Base-by-base conservation (phyloP, 2,888 invertebrate genomes). In the Graphium colonna region DNA sequence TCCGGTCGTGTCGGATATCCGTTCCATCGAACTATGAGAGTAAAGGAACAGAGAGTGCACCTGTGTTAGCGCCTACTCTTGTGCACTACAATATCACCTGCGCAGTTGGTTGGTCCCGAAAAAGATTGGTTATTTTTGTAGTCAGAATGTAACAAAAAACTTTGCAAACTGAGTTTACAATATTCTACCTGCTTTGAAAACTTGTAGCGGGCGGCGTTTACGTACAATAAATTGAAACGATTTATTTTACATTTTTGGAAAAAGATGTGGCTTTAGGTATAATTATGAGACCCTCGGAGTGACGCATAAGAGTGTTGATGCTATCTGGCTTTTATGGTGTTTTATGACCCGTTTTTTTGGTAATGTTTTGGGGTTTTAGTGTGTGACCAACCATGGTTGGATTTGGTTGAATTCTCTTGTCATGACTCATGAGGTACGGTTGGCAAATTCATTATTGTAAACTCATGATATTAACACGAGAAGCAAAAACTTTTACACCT, bases 321-420 rank as follows among this genome's bases (percentile, higher is more conserved):
- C 42, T 53, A 53, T 48, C 52, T 26, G 28, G 10, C 38, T 17
- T 53, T 53, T 53, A 53, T 48, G 48, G 52, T 39, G 42, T 48
- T 47, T 52, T 33, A 47, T 16, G 52, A 47, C 43, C 38, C 7
- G 48, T 36, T 52, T 26, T 15, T 21, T 41, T 26, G 21, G 18
- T 48, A 53, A 53, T 43, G 43, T 53, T 43, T 43, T 31, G 28
- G 42, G 39, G 38, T 15, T n/a, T 3, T 40, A 39, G 45, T 38
- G 52, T 52, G 52, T 42, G 52, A 52, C 42, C 26, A 33, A 36
- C 31, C 36, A 17, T 28, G n/a, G 16, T 52, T 52, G 7, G 39
- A 18, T 26, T 47, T 42, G 21, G 33, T 42, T 28, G 44, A 52
- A 52, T 52, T 28, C 52, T 28, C 44, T 7, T 9, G 13, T 31